These are phyloP conservation scores for Zele albiditarsus DNA, from an alignment of 2,888 invertebrate genomes.

Conservation along the genomic window DNA sequence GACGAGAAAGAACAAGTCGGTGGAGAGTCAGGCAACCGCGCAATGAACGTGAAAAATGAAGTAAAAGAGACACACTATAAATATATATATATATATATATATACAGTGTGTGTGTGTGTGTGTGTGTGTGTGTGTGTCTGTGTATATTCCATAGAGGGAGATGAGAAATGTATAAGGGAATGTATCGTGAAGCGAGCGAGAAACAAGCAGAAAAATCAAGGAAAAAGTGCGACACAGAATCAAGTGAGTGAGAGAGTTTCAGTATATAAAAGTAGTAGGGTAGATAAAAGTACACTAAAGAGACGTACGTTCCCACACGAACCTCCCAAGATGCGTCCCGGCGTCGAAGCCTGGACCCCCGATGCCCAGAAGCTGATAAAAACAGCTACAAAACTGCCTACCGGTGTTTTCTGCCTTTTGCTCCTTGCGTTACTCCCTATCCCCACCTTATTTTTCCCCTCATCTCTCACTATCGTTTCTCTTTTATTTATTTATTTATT, in stretches of 20 bases:
- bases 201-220: neutral
- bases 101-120: neutral
- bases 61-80: slow-evolving; percentile 48
- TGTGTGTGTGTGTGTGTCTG: neutral
- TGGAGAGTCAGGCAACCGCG: slow-evolving; percentile 44
- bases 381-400: slow-evolving; percentile 72
- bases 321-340: slow-evolving; percentile 72
- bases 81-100: neutral
- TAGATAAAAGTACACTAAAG: slow-evolving; percentile 64
- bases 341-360: slow-evolving; percentile 65
- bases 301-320: slow-evolving; percentile 73
- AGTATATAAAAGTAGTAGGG: slow-evolving; percentile 41
- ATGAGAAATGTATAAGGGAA: slow-evolving; percentile 20
- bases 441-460: slow-evolving; percentile 36
- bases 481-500: too few relatives aligned
- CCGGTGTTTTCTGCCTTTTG: slow-evolving; percentile 67
- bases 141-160: slow-evolving; percentile 42
- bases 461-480: slow-evolving; percentile 57
- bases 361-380: slow-evolving; percentile 73
- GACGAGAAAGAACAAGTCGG: slow-evolving; percentile 53
- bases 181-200: slow-evolving; percentile 41
- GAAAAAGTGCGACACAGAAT: slow-evolving; percentile 17
- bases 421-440: slow-evolving; percentile 59
- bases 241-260: slow-evolving; percentile 32
- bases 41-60: slow-evolving; percentile 40